Conservation (phyloP, 2,797 vertebrate species). For the Hippocampus kuda region DNA sequence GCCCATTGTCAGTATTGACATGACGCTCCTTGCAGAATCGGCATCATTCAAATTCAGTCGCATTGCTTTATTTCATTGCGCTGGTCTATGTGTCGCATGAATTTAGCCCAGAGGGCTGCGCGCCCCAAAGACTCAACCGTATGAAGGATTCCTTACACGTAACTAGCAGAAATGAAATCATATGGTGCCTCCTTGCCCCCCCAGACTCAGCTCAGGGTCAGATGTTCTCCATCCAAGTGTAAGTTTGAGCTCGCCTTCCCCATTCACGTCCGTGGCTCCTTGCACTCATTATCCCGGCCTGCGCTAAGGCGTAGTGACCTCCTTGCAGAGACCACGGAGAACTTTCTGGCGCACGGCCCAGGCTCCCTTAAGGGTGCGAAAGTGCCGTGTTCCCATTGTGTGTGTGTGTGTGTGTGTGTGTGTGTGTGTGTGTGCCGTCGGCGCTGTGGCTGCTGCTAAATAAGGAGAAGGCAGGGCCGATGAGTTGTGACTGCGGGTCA, state of each 20-base stretch:
- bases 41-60: not conserved
- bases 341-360: constrained; percentile 43
- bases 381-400: constrained; percentile 40
- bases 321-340: constrained; percentile 48
- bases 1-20: not conserved
- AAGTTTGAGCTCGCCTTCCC: constrained; percentile 23
- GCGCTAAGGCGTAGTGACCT: constrained; percentile 47
- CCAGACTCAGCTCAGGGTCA: constrained; percentile 44
- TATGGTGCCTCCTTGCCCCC: constrained; percentile 33
- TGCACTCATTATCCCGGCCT: constrained; percentile 27
- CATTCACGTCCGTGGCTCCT: constrained; percentile 22
- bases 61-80: not conserved
- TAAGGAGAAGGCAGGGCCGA: constrained; percentile 55
- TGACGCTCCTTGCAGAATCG: not conserved
- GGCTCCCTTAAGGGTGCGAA: constrained; percentile 59
- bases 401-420: constrained; percentile 52
- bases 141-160: constrained; percentile 19
- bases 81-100: no score
- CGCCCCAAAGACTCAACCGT: not conserved
- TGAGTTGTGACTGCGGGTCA: constrained; percentile 68
- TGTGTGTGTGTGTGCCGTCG: constrained; percentile 55
- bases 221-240: constrained; percentile 53
- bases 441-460: constrained; percentile 56
- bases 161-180: constrained; percentile 32
- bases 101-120: no score